Evolutionary conservation across 2,113 vertebrate genomes (phyloP).

Genomic region (Thunnus thynnus): DNA sequence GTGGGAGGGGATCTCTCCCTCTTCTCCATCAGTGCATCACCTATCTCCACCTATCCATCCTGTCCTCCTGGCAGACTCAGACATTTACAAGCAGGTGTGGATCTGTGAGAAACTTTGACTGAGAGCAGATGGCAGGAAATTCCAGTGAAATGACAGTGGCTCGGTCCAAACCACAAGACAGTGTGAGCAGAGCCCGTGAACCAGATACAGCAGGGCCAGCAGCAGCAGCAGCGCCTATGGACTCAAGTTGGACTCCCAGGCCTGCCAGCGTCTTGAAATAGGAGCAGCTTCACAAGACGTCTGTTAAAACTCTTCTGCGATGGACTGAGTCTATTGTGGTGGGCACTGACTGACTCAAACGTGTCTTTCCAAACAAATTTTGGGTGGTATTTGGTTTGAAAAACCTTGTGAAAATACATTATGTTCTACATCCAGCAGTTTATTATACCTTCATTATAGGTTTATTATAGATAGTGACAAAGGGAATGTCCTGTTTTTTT

Average conservation of each 20-base stretch:
- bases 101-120: constrained; percentile 76
- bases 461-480: too few relatives aligned
- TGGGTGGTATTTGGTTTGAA: constrained; percentile 54
- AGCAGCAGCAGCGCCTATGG: constrained; percentile 21
- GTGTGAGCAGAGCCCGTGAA: constrained; percentile 59
- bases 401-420: constrained; percentile 53
- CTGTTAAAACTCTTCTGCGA: constrained; percentile 65
- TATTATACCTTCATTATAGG: too few relatives aligned
- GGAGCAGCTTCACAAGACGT: constrained; percentile 50
- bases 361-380: constrained; percentile 57
- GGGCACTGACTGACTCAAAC: constrained; percentile 41
- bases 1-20: not conserved
- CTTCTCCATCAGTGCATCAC: constrained; percentile 32
- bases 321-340: constrained; percentile 41
- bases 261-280: constrained; percentile 67
- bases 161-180: constrained; percentile 78
- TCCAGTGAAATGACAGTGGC: constrained; percentile 78
- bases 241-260: constrained; percentile 19
- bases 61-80: constrained; percentile 45
- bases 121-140: constrained; percentile 81
- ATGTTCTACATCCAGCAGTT: constrained; percentile 47
- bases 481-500: too few relatives aligned
- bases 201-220: constrained; percentile 44
- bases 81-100: constrained; percentile 79
- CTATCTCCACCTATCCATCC: constrained; percentile 34